Percentiles rank a stretch among this genome's conserved stretches.
These are phyloP conservation scores for Chanos chanos DNA, from an alignment of 2,797 vertebrate genomes.

Conservation along the genomic window DNA sequence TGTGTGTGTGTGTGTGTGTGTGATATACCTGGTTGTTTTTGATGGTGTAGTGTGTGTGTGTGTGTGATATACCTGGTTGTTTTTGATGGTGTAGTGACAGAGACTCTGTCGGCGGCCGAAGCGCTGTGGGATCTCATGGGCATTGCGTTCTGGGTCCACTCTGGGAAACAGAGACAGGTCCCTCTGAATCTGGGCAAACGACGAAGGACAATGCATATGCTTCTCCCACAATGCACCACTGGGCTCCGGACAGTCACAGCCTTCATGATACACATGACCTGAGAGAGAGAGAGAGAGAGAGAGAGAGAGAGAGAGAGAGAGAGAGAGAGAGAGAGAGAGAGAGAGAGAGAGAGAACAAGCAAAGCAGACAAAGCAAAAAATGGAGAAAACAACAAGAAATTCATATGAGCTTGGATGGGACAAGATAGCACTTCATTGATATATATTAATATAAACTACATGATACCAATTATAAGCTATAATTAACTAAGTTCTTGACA, in stretches of 20 bases:
- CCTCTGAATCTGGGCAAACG: constrained; percentile 83
- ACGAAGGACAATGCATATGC: constrained; percentile 83
- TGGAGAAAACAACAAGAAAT: neutral
- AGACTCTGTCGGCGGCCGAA: constrained; percentile 94
- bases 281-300: neutral
- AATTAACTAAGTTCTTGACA: too few species aligned
- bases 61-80: constrained; percentile 88
- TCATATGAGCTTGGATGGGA: too few species aligned
- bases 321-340: neutral
- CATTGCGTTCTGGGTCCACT: constrained; percentile 84
- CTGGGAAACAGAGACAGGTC: constrained; percentile 78
- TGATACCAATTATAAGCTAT: too few species aligned
- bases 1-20: too few species aligned
- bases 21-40: too few species aligned
- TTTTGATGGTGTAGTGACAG: constrained; percentile 93
- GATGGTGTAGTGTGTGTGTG: neutral
- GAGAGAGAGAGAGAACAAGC: neutral
- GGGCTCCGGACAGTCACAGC: constrained; percentile 85
- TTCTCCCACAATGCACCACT: constrained; percentile 76
- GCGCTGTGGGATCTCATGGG: constrained; percentile 84
- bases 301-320: neutral
- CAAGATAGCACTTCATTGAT: too few species aligned
- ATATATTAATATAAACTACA: too few species aligned
- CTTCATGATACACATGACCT: constrained; percentile 92
- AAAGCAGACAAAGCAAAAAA: neutral